A percentile compares a stretch with the other conserved stretches of the same genome.
These are phyloP conservation scores for Venustaconcha ellipsiformis DNA, from an alignment of 1,140 invertebrate genomes.

Conservation along the genomic window DNA sequence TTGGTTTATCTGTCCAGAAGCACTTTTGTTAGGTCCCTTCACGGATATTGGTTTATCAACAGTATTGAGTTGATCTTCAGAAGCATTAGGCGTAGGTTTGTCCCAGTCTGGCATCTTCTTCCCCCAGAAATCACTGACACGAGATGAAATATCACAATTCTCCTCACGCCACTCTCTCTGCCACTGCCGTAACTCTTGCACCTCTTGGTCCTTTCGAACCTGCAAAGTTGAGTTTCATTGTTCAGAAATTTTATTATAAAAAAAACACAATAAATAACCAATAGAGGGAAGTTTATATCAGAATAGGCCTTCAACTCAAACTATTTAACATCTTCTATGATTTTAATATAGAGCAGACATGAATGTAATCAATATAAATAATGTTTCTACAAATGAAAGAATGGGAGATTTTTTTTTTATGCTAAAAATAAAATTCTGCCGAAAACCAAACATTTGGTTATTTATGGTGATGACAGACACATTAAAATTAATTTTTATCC, in stretches of 20 bases:
- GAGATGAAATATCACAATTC: constrained; percentile 55
- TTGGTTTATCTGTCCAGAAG: not conserved
- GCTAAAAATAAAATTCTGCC: too few relatives aligned
- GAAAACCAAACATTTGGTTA: too few relatives aligned
- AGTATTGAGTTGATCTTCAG: constrained; percentile 34
- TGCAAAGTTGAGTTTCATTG: constrained; percentile 25
- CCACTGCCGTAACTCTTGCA: constrained; percentile 68
- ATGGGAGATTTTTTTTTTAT: too few relatives aligned
- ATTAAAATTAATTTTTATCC: too few relatives aligned
- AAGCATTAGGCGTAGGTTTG: constrained; percentile 33
- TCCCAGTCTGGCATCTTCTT: constrained; percentile 59
- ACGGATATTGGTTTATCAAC: constrained; percentile 25
- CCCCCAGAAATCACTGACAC: constrained; percentile 65
- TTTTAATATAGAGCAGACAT: too few relatives aligned
- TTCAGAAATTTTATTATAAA: not conserved
- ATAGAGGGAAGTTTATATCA: not conserved
- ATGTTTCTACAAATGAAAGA: too few relatives aligned
- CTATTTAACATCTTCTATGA: not conserved
- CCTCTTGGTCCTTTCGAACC: constrained; percentile 61
- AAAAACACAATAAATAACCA: not conserved
- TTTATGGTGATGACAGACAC: too few relatives aligned
- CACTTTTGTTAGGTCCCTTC: constrained; percentile 21
- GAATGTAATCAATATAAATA: too few relatives aligned
- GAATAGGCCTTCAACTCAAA: not conserved
- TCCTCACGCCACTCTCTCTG: constrained; percentile 67